Percentiles rank a stretch among this genome's conserved stretches.
Evolutionary conservation across 2,888 invertebrate species (phyloP).

Genomic region (Tachina grossa): DNA sequence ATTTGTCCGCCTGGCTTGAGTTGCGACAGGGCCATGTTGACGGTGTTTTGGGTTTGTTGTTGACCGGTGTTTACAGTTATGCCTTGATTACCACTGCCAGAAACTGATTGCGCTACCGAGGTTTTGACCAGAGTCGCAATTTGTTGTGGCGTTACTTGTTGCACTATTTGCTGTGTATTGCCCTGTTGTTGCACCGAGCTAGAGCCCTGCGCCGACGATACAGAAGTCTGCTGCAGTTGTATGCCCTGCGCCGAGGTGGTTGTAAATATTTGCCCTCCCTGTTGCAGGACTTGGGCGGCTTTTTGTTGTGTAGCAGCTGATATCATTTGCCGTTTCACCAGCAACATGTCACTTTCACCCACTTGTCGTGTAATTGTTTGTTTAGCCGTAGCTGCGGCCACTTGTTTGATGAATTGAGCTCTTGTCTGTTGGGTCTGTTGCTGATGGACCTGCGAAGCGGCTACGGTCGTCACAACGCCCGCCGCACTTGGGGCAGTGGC

Average conservation of each 20-base stretch:
- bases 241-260: conserved; percentile 76
- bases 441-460: conserved; percentile 83
- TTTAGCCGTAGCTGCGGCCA: conserved; percentile 78
- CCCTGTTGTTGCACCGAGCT: conserved; percentile 78
- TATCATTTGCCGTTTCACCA: conserved; percentile 84
- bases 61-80: conserved; percentile 78
- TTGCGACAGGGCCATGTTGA: conserved; percentile 82
- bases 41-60: conserved; percentile 77
- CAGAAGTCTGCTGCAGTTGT: conserved; percentile 80
- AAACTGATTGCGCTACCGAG: conserved; percentile 79
- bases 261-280: conserved; percentile 85
- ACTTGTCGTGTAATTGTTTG: conserved; percentile 84
- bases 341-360: conserved; percentile 85
- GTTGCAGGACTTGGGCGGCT: conserved; percentile 83
- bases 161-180: conserved; percentile 79
- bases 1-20: conserved; percentile 82
- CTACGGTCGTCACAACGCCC: conserved; percentile 81
- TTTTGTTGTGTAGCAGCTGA: conserved; percentile 78
- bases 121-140: conserved; percentile 82
- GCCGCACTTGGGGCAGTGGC: conserved; percentile 74
- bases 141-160: conserved; percentile 79
- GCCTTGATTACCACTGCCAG: conserved; percentile 73
- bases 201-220: conserved; percentile 60
- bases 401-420: conserved; percentile 82
- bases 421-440: conserved; percentile 80